phyloP scores from a whole-genome alignment of 2,113 vertebrate species.

The Halcyon senegalensis region DNA sequence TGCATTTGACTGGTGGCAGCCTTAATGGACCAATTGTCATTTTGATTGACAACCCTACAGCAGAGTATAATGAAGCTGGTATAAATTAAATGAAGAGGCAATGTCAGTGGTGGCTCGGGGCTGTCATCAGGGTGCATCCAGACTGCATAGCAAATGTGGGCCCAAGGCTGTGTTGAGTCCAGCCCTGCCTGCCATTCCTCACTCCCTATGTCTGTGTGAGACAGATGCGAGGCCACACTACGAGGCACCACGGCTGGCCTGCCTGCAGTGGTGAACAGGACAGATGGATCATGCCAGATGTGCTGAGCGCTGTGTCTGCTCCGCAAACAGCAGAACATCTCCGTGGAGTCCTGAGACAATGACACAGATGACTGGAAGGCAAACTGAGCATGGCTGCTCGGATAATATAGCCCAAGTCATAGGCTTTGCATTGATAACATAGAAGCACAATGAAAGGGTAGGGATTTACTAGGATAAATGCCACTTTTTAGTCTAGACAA shows the following conservation, averaged over 20 bases:
- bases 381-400: accelerated
- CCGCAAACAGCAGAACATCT: neutral
- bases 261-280: neutral
- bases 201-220: accelerated
- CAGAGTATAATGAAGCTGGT: neutral
- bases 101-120: neutral
- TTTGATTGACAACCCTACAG: conserved; percentile 2
- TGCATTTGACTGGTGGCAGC: neutral
- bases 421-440: accelerated
- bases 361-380: neutral
- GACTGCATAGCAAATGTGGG: neutral
- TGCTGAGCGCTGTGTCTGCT: neutral
- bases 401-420: accelerated
- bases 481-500: accelerated
- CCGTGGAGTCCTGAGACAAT: neutral
- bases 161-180: neutral
- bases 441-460: neutral
- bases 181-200: neutral
- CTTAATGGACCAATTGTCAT: neutral
- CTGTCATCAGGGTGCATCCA: neutral
- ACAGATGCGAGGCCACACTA: neutral
- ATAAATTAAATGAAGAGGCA: neutral
- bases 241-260: too few species aligned
- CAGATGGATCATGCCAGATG: neutral
- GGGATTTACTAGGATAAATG: neutral